Conservation (phyloP, 2,888 invertebrate species). For the Caenorhabditis sp. region DNA sequence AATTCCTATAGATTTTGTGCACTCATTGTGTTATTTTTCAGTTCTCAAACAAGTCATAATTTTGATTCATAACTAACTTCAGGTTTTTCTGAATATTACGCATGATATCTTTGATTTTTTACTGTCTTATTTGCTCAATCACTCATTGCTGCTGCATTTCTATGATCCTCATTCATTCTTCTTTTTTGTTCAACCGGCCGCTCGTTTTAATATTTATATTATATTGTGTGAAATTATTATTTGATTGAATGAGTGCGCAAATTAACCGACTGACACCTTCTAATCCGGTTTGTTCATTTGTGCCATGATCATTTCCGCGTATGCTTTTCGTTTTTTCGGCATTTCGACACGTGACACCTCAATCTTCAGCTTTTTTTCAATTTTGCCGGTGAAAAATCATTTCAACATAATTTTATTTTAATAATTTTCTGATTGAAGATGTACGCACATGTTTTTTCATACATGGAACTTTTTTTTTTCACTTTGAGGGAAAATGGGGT, state of each 20-base stretch:
- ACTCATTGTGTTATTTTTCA: too few species aligned
- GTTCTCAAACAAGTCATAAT: too few species aligned
- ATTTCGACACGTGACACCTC: neutral
- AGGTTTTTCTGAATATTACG: too few species aligned
- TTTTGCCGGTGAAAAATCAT: too few species aligned
- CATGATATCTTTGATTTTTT: too few species aligned
- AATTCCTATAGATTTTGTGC: too few species aligned
- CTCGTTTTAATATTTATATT: neutral
- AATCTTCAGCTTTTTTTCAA: slow-evolving; percentile 2
- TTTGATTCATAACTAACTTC: too few species aligned
- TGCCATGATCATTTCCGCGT: slow-evolving; percentile 1
- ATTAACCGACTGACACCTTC: neutral
- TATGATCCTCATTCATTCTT: neutral
- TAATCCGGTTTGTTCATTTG: neutral
- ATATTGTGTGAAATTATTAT: slow-evolving; percentile 1
- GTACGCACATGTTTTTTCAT: too few species aligned
- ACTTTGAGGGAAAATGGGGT: too few species aligned
- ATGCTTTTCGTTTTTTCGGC: slow-evolving; percentile 3
- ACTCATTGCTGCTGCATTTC: neutral
- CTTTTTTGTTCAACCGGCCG: neutral
- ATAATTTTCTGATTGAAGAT: too few species aligned
- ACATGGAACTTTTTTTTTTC: too few species aligned
- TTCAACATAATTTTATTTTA: too few species aligned
- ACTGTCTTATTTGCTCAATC: neutral
- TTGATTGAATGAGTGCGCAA: neutral